Percentiles rank a stretch among this genome's conserved stretches.
These are phyloP conservation scores for Vanessa tameamea DNA, from an alignment of 1,140 invertebrate genomes.

Conservation along the genomic window DNA sequence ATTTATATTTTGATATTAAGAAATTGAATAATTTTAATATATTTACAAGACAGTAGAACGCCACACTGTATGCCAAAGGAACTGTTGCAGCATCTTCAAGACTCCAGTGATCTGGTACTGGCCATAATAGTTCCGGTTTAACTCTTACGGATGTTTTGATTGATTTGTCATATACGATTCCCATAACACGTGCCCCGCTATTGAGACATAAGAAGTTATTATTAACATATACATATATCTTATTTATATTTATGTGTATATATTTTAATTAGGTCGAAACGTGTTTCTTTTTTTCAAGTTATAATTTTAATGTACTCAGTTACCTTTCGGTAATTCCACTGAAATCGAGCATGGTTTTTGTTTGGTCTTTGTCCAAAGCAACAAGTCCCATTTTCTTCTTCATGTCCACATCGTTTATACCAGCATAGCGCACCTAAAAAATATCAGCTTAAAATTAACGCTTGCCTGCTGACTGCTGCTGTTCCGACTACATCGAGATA, in stretches of 20 bases:
- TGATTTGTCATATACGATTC: constrained; percentile 28
- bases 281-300: too few species aligned
- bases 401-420: constrained; percentile 32
- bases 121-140: constrained; percentile 83
- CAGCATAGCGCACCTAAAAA: constrained; percentile 43
- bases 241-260: too few species aligned
- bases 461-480: too few species aligned
- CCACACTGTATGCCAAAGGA: constrained; percentile 74
- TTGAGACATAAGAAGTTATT: background rate
- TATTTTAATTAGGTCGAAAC: too few species aligned
- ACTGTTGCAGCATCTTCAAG: constrained; percentile 89
- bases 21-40: background rate
- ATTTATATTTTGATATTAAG: too few species aligned
- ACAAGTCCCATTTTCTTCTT: constrained; percentile 28
- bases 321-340: constrained; percentile 49
- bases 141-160: constrained; percentile 54
- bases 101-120: constrained; percentile 86
- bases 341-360: constrained; percentile 43
- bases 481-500: too few species aligned
- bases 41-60: constrained; percentile 79
- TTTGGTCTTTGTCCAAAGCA: constrained; percentile 17
- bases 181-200: constrained; percentile 50
- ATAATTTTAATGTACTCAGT: background rate
- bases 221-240: too few species aligned
- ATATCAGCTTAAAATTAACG: background rate